Base-by-base conservation (phyloP, 2,113 vertebrate genomes). In the Brachypteracias leptosomus region DNA sequence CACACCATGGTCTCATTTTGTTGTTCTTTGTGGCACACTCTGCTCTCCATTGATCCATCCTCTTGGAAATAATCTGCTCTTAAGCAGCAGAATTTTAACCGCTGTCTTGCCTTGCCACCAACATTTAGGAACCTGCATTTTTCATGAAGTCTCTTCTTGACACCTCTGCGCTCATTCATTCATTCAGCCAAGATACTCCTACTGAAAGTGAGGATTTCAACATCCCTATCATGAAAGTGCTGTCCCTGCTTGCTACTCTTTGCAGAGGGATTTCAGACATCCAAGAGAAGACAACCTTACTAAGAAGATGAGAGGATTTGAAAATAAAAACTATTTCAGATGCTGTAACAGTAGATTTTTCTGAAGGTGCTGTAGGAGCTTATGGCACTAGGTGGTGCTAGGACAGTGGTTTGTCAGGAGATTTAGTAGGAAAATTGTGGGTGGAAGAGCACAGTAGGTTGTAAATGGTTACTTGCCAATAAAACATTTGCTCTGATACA, bases 341-440 rank as follows among this genome's bases (percentile, higher is more conserved):
- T 78, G 31, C n/a, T 46, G 49, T 11, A 72, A 15, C n/a, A 22
- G 12, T 3, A 52, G 13, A 14, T 35, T 77, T 85, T 70, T 46
- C 28, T 35, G 51, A 49, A 63, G n/a, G 6, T 59, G 59, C 11
- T 42, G 15, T 36, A 80, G 40, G 58, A 73, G 8, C 4, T 22
- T 15, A 36, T 1, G 8, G n/a, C 97, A 93, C 94, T 92, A 97
- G 96, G 29, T 97, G 97, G 96, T 90, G 95, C 93, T 96, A 67
- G 67, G 93, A 94, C 77, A 84, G 84, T 73, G 70, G 81, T 26
- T 92, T 83, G 88, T 58, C 44, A 9, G 33, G 70, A 54, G 70
- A 91, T 49, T 5, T 5, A 40, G 51, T 0, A n/a, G 75, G 78
- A 82, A 82, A 86, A 93, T 63, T 29, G 62, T 49, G 72, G 31